Evolutionary conservation across 2,797 vertebrate species (phyloP).

Genomic region (Mormyrus proboscirostris): DNA sequence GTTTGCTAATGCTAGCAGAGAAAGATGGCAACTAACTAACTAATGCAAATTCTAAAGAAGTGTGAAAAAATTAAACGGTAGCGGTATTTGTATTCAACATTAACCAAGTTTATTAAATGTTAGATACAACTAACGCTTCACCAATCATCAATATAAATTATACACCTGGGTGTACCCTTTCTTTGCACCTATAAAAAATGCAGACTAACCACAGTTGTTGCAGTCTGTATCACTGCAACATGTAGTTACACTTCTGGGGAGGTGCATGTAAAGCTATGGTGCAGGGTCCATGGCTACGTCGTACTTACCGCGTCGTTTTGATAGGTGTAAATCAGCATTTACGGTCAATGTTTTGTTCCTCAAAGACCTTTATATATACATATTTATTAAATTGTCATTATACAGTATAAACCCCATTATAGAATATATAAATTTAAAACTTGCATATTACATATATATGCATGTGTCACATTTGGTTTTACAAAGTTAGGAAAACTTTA

Average conservation of each 20-base stretch:
- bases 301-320: background rate
- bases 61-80: background rate
- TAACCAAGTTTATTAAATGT: background rate
- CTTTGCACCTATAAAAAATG: background rate
- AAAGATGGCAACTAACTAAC: too few species aligned
- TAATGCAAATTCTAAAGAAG: too few species aligned
- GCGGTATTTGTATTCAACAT: background rate
- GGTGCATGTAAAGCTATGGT: background rate
- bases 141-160: background rate
- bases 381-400: too few species aligned
- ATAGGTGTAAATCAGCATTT: background rate
- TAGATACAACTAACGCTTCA: background rate
- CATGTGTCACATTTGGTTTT: too few species aligned
- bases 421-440: too few species aligned
- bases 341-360: too few species aligned
- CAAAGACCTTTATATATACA: too few species aligned
- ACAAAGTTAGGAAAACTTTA: too few species aligned
- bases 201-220: background rate
- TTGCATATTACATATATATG: too few species aligned
- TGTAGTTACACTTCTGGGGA: background rate
- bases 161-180: background rate
- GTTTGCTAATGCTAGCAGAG: too few species aligned
- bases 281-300: background rate
- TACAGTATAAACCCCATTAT: too few species aligned
- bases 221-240: background rate